phyloP scores from a whole-genome alignment of 1,140 invertebrate genomes.

The Pteromalus puparum region DNA sequence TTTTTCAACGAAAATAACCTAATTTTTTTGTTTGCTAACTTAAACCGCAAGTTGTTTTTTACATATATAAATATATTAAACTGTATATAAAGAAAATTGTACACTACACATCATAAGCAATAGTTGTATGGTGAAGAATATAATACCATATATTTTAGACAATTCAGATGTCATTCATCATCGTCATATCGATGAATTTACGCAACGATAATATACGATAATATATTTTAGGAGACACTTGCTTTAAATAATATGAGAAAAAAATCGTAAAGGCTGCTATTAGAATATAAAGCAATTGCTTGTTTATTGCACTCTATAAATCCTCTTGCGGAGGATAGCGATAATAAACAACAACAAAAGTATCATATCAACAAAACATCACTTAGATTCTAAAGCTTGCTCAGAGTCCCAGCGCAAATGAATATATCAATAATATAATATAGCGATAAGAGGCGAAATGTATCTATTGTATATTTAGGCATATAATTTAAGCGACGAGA shows the following conservation, averaged over 20 bases:
- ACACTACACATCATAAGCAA: not conserved
- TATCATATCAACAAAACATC: slow-evolving; percentile 41
- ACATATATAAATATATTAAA: too few species aligned
- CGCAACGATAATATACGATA: not conserved
- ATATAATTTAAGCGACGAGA: not conserved
- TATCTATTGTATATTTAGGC: not conserved
- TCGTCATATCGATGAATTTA: not conserved
- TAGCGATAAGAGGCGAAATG: not conserved
- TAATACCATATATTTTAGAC: not conserved
- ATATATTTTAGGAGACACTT: not conserved
- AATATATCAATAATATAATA: slow-evolving; percentile 2
- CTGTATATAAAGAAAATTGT: not conserved
- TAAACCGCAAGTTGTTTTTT: too few species aligned
- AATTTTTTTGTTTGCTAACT: too few species aligned
- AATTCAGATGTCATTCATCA: not conserved
- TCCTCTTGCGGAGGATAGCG: not conserved
- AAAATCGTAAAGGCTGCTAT: not conserved
- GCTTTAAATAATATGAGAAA: not conserved
- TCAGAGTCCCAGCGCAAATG: not conserved
- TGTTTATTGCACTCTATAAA: too few species aligned
- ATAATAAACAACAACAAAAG: not conserved
- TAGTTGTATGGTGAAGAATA: not conserved
- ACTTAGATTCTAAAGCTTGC: not conserved
- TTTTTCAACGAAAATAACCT: not conserved
- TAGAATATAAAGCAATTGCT: not conserved